phyloP scores from a whole-genome alignment of 2,113 vertebrate species.

The Dascyllus trimaculatus region DNA sequence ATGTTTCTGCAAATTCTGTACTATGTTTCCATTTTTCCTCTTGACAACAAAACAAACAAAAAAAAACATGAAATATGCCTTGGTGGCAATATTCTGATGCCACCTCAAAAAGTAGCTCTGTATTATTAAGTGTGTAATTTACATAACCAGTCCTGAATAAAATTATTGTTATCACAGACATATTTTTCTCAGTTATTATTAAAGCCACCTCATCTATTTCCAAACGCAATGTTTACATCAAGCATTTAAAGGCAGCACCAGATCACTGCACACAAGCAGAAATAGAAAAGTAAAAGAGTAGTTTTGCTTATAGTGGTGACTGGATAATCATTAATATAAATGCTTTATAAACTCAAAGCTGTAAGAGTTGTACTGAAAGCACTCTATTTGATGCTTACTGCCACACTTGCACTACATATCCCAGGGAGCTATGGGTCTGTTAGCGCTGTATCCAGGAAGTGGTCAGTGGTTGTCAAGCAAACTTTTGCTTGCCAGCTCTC shows the following conservation, averaged over 20 bases:
- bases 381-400: background rate
- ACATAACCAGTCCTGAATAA: background rate
- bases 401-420: constrained; percentile 74
- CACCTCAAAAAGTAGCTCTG: too few species aligned
- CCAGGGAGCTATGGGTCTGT: constrained; percentile 53
- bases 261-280: background rate
- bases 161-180: background rate
- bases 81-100: too few species aligned
- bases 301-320: too few species aligned
- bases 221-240: background rate
- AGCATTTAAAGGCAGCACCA: constrained; percentile 30
- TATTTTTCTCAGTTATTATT: background rate
- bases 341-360: too few species aligned
- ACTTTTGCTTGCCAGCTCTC: constrained; percentile 61
- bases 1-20: too few species aligned
- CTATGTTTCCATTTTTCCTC: too few species aligned
- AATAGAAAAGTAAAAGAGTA: background rate
- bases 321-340: too few species aligned
- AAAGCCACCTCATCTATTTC: background rate
- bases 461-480: constrained; percentile 80
- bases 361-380: too few species aligned
- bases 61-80: too few species aligned
- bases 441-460: constrained; percentile 85
- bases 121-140: background rate
- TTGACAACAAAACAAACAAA: too few species aligned